Conservation (phyloP, 2,113 vertebrate species). For the Callipepla squamata region DNA sequence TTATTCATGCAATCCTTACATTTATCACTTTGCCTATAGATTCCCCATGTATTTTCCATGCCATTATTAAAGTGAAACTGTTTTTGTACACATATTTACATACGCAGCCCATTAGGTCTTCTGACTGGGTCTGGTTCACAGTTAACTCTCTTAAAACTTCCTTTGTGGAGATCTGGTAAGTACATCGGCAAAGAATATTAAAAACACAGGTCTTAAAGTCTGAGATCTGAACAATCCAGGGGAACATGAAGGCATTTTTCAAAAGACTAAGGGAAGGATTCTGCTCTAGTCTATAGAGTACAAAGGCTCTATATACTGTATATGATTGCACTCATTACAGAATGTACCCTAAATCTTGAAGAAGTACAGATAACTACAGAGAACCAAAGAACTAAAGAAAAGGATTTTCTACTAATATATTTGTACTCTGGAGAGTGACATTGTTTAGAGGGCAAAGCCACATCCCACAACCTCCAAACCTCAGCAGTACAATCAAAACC, state of each 20-base stretch:
- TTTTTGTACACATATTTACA: neutral
- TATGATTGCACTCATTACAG: conserved; percentile 20
- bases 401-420: conserved; percentile 1
- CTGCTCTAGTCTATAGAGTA: neutral
- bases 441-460: conserved; percentile 31
- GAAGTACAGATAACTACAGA: neutral
- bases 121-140: neutral
- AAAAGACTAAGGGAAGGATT: neutral
- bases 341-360: conserved; percentile 43
- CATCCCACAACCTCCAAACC: neutral
- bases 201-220: neutral
- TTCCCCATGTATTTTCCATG: neutral
- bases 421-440: neutral
- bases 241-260: conserved; percentile 20
- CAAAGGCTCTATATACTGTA: neutral
- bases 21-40: neutral
- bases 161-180: neutral
- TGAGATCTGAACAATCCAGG: neutral
- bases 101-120: neutral
- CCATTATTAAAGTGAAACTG: neutral
- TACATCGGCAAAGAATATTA: neutral
- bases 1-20: neutral
- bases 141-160: neutral
- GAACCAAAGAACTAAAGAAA: conserved; percentile 16
- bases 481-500: neutral